phyloP scores from a whole-genome alignment of 2,888 invertebrate species.

The Noctua comes region DNA sequence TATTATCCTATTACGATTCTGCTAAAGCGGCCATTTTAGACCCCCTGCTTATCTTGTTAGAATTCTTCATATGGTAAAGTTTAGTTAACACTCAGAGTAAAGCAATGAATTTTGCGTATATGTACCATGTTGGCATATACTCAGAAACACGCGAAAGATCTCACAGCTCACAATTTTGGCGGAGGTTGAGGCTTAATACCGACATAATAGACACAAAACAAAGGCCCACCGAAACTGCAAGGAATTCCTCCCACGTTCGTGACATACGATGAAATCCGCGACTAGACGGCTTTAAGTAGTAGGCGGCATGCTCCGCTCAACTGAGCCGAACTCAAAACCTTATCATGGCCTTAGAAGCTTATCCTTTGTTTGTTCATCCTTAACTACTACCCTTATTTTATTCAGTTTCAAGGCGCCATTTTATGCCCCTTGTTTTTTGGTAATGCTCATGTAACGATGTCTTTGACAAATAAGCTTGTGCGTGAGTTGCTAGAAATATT shows the following conservation, averaged over 20 bases:
- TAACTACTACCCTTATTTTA: constrained; percentile 63
- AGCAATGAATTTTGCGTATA: not conserved
- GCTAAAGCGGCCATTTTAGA: too few relatives aligned
- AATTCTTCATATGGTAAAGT: too few relatives aligned
- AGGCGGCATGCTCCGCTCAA: constrained; percentile 70
- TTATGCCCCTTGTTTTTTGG: constrained; percentile 1
- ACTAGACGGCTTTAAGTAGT: constrained; percentile 73
- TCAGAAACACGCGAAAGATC: constrained; percentile 34
- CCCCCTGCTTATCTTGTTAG: not conserved
- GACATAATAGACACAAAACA: constrained; percentile 64
- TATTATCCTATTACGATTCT: too few relatives aligned
- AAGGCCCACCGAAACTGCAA: constrained; percentile 61
- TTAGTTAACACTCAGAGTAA: too few relatives aligned
- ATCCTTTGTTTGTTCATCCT: constrained; percentile 76
- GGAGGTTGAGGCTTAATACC: constrained; percentile 46
- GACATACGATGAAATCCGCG: constrained; percentile 73
- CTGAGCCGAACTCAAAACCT: constrained; percentile 76
- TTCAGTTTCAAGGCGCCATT: constrained; percentile 20
- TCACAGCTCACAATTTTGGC: constrained; percentile 37
- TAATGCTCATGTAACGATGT: not conserved
- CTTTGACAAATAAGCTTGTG: constrained; percentile 1
- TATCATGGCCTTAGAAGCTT: constrained; percentile 74
- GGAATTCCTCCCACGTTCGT: constrained; percentile 78
- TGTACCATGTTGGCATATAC: constrained; percentile 6
- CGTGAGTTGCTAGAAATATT: not conserved